Percentiles rank a stretch among this genome's conserved stretches.
phyloP scores from a whole-genome alignment of 1,140 invertebrate genomes.

The Diplogasteroides magnus region DNA sequence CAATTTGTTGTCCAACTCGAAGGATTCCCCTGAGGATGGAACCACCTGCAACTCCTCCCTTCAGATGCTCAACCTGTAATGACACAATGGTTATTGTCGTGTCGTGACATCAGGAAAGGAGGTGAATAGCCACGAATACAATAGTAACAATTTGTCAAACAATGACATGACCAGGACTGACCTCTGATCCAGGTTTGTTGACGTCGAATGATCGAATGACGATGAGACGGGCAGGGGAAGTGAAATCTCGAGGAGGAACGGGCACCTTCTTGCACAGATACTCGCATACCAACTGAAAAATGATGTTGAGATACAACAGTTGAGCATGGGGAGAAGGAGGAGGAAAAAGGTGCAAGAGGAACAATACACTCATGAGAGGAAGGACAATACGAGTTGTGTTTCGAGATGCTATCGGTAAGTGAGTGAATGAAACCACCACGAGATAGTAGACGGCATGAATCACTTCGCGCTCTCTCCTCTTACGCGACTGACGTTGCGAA shows the following conservation, averaged over 20 bases:
- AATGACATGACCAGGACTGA: too few relatives aligned
- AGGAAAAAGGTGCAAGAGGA: too few relatives aligned
- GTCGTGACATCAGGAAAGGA: background rate
- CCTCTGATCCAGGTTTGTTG: constrained; percentile 98
- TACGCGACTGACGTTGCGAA: too few relatives aligned
- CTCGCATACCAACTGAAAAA: constrained; percentile 71
- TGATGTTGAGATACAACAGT: background rate
- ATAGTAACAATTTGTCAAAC: background rate
- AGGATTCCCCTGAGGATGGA: constrained; percentile 80
- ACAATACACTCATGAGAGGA: too few relatives aligned
- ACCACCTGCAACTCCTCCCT: constrained; percentile 96
- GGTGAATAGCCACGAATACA: background rate
- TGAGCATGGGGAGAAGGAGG: too few relatives aligned
- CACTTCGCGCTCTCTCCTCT: too few relatives aligned
- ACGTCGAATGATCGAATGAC: constrained; percentile 99
- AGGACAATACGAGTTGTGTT: too few relatives aligned
- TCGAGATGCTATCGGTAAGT: background rate
- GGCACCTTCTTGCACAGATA: constrained; percentile 98
- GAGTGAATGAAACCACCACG: background rate
- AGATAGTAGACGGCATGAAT: too few relatives aligned
- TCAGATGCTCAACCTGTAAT: constrained; percentile 71
- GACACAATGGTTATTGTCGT: background rate
- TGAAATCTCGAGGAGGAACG: constrained; percentile 86
- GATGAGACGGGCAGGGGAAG: constrained; percentile 88
- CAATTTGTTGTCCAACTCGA: constrained; percentile 76